These are phyloP conservation scores for Leptinotarsa juncta DNA, from an alignment of 2,888 invertebrate species.

Conservation along the genomic window DNA sequence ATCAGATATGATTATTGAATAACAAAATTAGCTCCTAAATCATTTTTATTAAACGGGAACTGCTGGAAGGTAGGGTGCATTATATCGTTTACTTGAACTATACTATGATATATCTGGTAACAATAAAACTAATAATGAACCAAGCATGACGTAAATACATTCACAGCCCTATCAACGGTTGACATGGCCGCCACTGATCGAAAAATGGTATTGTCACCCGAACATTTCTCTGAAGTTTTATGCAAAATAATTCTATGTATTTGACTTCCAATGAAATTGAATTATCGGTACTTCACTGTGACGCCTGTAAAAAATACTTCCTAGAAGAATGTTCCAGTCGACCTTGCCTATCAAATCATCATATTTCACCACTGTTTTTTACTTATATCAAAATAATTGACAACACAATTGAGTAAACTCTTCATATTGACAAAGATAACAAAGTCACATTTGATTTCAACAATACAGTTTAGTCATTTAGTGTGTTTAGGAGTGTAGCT, in stretches of 20 bases:
- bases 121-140: too few relatives aligned
- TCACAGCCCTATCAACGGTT: background rate
- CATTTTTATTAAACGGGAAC: too few relatives aligned
- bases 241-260: conserved; percentile 12
- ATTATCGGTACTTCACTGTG: background rate
- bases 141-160: too few relatives aligned
- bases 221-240: background rate
- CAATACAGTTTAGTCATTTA: background rate
- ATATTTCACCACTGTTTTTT: background rate
- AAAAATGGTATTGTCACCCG: background rate
- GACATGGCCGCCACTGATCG: background rate
- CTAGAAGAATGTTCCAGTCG: background rate
- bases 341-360: background rate
- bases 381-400: conserved; percentile 11
- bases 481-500: too few relatives aligned
- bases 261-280: conserved; percentile 5
- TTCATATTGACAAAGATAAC: background rate
- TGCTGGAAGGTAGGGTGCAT: too few relatives aligned
- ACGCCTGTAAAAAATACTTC: background rate
- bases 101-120: too few relatives aligned
- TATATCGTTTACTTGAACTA: too few relatives aligned
- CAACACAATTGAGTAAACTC: conserved; percentile 1
- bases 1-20: too few relatives aligned
- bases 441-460: background rate
- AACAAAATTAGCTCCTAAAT: too few relatives aligned